A percentile compares a stretch with the other conserved stretches of the same genome.
Evolutionary conservation across 2,113 vertebrate genomes (phyloP).

Genomic region (Ophiodon elongatus): DNA sequence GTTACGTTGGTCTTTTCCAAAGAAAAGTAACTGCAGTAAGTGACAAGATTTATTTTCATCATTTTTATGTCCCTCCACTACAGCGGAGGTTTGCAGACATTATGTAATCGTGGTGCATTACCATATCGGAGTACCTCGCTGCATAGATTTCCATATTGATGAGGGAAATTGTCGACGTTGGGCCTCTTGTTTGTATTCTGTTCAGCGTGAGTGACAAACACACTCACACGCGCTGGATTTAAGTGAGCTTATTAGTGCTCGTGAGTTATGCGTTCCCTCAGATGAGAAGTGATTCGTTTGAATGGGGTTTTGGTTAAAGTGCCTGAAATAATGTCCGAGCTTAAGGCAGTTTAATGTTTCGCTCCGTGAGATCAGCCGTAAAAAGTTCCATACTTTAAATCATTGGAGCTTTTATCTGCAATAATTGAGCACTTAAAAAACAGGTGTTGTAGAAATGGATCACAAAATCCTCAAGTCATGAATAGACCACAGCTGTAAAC

Average conservation of each 20-base stretch:
- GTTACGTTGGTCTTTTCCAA: neutral
- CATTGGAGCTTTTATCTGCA: slow-evolving; percentile 14
- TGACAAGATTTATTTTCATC: slow-evolving; percentile 16
- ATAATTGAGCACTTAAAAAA: slow-evolving; percentile 1
- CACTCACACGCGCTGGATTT: slow-evolving; percentile 17
- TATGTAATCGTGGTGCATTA: slow-evolving; percentile 54
- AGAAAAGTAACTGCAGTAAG: slow-evolving; percentile 1
- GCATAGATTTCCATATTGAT: slow-evolving; percentile 70
- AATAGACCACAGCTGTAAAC: neutral
- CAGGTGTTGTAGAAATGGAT: slow-evolving; percentile 1
- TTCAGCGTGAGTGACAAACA: slow-evolving; percentile 6
- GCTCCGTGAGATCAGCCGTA: slow-evolving; percentile 16
- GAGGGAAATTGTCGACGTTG: slow-evolving; percentile 36
- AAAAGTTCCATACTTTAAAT: neutral
- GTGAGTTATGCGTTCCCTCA: slow-evolving; percentile 21
- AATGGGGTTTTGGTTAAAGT: slow-evolving; percentile 44
- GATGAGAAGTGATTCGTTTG: slow-evolving; percentile 45
- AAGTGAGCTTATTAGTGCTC: slow-evolving; percentile 46
- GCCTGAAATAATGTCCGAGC: slow-evolving; percentile 25
- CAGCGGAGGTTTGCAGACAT: slow-evolving; percentile 22
- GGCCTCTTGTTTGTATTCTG: slow-evolving; percentile 52
- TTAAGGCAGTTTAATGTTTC: slow-evolving; percentile 33
- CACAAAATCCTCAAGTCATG: neutral
- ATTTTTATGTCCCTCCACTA: neutral
- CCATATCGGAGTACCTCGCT: slow-evolving; percentile 37